Base-by-base conservation (phyloP, 2,888 invertebrate genomes). In the Terebella lapidaria region DNA sequence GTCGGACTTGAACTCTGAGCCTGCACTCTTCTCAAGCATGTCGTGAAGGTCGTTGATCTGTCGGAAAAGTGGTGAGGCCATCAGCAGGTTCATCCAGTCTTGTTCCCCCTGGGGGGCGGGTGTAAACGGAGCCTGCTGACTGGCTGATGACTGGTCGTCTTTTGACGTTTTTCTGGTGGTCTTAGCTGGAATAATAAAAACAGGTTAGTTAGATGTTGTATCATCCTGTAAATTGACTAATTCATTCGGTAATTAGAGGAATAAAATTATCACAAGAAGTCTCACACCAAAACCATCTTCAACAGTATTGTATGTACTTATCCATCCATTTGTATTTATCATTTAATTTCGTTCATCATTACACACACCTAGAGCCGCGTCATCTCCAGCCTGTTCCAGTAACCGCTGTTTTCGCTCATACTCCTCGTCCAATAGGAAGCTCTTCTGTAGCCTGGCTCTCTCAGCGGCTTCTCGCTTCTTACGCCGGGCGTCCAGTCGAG, bases 1-100 rank as follows among this genome's bases (percentile, higher is more conserved):
- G 42, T 64, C 62, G 5, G 58, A 49, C 24, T 22, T 22, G 35
- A 47, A 27, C 2, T 30, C 53, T 3, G 46, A 47, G 2, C 56
- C 62, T 3, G 64, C 61, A 27, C 70, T 70, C 59, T 74, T 74
- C 30, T 74, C 72, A 26, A 77, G 58, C 70, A 77, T 70, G 22
- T 71, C 62, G 29, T 76, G 72, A n/a, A 77, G 66, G 53, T 77
- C 76, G 57, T 71, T 74, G 61, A 77, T 75, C 70, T 77, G 76
- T 59, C 75, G 73, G 67, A 77, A 77, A 29, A 77, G 67, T 5
- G 76, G 77, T 4, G 77, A 77, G 10, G 72, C 71, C 76, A 77
- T 76, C 63, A 77, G 64, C 67, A 77, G 66, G 60, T 75, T 74
- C 25, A 77, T 70, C 76, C 75, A 77, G 63, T 76, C 75, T 61